Conservation (phyloP, 2,888 invertebrate species). For the Sinotaia quadrata region DNA sequence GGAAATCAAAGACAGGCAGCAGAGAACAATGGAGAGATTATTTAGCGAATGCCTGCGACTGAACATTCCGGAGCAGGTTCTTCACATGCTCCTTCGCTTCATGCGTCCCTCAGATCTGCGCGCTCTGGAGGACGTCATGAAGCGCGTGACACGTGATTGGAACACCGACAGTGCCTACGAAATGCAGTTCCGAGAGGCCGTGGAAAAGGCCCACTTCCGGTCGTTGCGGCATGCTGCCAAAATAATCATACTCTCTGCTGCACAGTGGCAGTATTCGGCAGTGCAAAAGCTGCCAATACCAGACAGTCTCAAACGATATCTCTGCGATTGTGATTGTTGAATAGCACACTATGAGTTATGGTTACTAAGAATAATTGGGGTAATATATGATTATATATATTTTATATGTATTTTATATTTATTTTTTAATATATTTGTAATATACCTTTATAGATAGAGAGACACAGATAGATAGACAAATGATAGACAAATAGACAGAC, state of each 20-base stretch:
- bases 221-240: constrained; percentile 15
- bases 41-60: constrained; percentile 16
- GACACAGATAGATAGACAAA: no score
- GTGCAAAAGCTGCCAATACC: constrained; percentile 11
- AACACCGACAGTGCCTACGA: background rate
- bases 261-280: background rate
- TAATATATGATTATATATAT: no score
- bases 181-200: constrained; percentile 3
- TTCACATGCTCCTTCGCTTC: constrained; percentile 10
- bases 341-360: no score
- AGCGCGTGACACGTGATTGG: constrained; percentile 10
- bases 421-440: no score
- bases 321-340: no score
- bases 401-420: no score
- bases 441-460: no score
- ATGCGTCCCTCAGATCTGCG: constrained; percentile 9
- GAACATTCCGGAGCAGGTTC: background rate
- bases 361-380: no score
- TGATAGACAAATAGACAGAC: no score
- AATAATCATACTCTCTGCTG: background rate
- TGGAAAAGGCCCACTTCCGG: constrained; percentile 10
- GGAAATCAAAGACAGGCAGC: constrained; percentile 17
- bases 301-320: constrained; percentile 23
- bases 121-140: constrained; percentile 5
- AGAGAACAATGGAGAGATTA: constrained; percentile 4